Evolutionary conservation across 2,797 vertebrate species (phyloP).

Genomic region (Taeniopygia guttata): DNA sequence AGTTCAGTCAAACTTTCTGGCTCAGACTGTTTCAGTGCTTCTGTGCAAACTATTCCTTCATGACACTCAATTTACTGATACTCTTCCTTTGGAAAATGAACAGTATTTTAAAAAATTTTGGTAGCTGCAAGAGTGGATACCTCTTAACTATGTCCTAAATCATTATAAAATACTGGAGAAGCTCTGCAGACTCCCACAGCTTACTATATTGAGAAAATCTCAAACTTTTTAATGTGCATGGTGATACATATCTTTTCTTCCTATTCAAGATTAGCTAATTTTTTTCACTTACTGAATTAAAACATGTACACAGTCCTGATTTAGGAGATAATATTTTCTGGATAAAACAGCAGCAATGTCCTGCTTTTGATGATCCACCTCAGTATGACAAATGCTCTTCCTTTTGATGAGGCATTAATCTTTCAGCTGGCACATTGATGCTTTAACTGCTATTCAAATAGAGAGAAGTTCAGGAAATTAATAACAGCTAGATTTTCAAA

Average conservation of each 20-base stretch:
- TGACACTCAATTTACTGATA: background rate
- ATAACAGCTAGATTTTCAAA: background rate
- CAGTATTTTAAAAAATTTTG: background rate
- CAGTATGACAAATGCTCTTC: background rate
- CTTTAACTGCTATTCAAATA: background rate
- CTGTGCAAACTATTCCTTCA: background rate
- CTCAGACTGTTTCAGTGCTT: background rate
- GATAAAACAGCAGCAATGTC: background rate
- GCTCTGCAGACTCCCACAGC: background rate
- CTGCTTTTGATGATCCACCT: background rate
- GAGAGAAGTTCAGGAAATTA: background rate
- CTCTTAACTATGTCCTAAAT: background rate
- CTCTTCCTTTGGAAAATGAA: background rate
- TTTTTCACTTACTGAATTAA: background rate
- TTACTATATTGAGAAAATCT: background rate
- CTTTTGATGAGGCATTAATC: background rate
- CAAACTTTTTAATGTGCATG: background rate
- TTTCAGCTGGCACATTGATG: background rate
- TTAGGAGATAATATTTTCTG: background rate
- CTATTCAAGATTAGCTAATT: background rate
- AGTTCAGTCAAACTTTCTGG: conserved; percentile 38
- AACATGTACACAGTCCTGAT: background rate
- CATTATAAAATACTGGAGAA: background rate
- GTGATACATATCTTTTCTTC: background rate
- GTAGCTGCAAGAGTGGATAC: background rate